Base-by-base conservation (phyloP, 2,888 invertebrate genomes). In the Drosophila lutescens region DNA sequence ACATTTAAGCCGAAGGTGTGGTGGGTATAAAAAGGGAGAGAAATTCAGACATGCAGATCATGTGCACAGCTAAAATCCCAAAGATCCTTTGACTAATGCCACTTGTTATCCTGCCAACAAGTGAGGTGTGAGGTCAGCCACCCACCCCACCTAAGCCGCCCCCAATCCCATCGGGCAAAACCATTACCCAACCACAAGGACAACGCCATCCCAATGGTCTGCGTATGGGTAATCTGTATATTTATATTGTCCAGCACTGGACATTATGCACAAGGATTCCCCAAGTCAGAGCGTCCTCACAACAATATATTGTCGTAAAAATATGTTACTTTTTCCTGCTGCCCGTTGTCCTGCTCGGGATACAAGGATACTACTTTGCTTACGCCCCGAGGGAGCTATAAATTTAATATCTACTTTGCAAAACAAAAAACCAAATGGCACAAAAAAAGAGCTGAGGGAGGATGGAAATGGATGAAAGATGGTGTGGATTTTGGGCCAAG, bases 371-470 rank as follows among this genome's bases (percentile, higher is more conserved):
- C 80, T 84, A 83, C 78, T 84, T 88, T 89, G 87, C 75, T 85
- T 83, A 82, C 84, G 86, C 92, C 90, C 91, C 77, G 75, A 69
- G 92, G 91, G 92, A 91, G 89, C 91, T 90, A 91, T 92, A 92
- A 92, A 92, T 92, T 90, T 90, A 88, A 90, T 90, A 88, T 89
- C 89, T 89, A 89, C 89, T 89, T 89, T 89, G 89, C 89, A 89
- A 88, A 80, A 84, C 85, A 85, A 86, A 85, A 84, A 83, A 81
- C 79, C 80, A 79, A 77, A 82, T 72, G 66, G 54, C 67, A 79
- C 53, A 67, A 68, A 78, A 72, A 77, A 58, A 17, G 26, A 20
- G 23, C 44, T 54, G n/a, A 38, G 51, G 49, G 41, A 53, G n/a
- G 26, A 38, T 38, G 47, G 9, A 50, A 59, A 49, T 43, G 53